These are phyloP conservation scores for Drosophila mayaguana DNA, from an alignment of 2,888 invertebrate species.

Conservation along the genomic window DNA sequence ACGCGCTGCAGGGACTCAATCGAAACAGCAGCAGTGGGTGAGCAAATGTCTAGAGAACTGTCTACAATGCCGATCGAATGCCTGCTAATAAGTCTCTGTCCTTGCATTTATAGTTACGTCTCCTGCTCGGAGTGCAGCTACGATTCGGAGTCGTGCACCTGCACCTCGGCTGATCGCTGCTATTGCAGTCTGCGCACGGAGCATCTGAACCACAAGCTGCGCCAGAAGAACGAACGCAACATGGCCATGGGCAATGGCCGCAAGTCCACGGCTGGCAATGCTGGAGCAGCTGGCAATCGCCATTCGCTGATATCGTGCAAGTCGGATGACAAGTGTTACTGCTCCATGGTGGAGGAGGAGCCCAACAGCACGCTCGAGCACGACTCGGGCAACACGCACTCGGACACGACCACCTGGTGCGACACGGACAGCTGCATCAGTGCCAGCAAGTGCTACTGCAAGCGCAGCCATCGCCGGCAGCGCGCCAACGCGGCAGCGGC, in stretches of 20 bases:
- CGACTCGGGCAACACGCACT: conserved; percentile 85
- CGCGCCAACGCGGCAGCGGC: conserved; percentile 33
- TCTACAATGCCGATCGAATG: neutral
- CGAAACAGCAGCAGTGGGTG: conserved; percentile 88
- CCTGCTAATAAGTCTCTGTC: neutral
- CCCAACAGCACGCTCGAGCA: conserved; percentile 80
- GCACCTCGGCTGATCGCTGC: conserved; percentile 91
- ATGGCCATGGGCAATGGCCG: conserved; percentile 56
- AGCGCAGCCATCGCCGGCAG: conserved; percentile 64
- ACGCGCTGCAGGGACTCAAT: conserved; percentile 87
- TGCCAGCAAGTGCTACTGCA: conserved; percentile 95
- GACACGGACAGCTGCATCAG: conserved; percentile 94
- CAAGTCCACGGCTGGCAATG: conserved; percentile 50
- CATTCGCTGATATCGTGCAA: conserved; percentile 85
- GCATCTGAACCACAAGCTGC: conserved; percentile 69
- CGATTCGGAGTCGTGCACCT: conserved; percentile 93
- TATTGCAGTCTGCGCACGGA: conserved; percentile 89
- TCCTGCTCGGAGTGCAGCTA: conserved; percentile 95
- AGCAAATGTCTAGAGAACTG: conserved; percentile 40
- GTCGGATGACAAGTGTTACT: conserved; percentile 88
- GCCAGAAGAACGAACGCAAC: conserved; percentile 76
- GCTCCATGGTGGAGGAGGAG: conserved; percentile 86
- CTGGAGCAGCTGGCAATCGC: conserved; percentile 60
- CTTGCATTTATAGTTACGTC: conserved; percentile 87
- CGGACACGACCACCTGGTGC: conserved; percentile 87